Percentiles rank a stretch among this genome's conserved stretches.
These are phyloP conservation scores for Misgurnus anguillicaudatus DNA, from an alignment of 2,113 vertebrate species.

Conservation along the genomic window DNA sequence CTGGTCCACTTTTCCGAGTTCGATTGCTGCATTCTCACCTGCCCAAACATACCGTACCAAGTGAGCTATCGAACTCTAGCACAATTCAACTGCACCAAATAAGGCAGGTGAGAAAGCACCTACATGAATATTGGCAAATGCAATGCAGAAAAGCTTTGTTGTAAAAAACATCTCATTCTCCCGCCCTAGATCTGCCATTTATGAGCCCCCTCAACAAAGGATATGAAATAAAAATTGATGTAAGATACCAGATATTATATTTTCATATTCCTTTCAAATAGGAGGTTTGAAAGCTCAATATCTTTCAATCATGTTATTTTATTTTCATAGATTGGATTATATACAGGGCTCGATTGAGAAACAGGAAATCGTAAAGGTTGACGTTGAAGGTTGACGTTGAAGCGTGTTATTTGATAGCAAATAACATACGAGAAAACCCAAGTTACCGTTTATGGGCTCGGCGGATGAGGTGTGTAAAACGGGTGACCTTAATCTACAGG, in stretches of 20 bases:
- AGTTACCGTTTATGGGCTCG: slow-evolving; percentile 14
- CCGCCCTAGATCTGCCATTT: neutral
- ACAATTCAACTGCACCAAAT: no score
- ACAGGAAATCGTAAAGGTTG: neutral
- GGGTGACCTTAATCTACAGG: slow-evolving; percentile 46
- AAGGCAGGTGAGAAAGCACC: no score
- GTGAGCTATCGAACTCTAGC: no score
- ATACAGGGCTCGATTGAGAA: neutral
- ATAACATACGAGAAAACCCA: neutral
- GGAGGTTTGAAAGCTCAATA: neutral
- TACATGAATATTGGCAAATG: no score
- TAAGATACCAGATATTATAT: neutral
- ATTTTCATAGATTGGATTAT: neutral
- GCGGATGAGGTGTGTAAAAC: slow-evolving; percentile 16
- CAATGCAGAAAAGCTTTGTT: no score
- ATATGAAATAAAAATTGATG: slow-evolving; percentile 21
- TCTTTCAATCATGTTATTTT: neutral
- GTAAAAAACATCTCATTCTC: neutral
- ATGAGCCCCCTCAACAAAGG: neutral
- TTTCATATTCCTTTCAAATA: neutral
- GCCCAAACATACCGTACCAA: no score
- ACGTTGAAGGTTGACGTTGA: neutral
- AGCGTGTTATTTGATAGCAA: neutral
- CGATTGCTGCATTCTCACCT: no score
- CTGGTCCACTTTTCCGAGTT: no score